These are phyloP conservation scores for Tauraco erythrolophus DNA, from an alignment of 2,113 vertebrate species.

Conservation along the genomic window DNA sequence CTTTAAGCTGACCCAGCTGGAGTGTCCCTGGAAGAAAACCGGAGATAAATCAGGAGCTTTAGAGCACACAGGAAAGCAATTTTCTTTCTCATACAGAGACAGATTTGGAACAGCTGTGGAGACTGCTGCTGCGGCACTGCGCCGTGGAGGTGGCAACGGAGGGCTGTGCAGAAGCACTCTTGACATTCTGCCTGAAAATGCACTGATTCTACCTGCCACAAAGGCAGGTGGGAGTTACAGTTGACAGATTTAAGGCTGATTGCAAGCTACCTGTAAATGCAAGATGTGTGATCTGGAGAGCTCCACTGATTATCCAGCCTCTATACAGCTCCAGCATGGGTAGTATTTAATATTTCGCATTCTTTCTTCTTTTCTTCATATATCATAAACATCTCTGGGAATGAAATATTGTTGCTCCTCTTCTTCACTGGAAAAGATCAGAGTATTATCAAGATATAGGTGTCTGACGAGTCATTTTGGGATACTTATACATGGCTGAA, in stretches of 20 bases:
- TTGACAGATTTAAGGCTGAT: neutral
- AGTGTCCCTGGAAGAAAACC: neutral
- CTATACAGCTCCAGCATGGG: neutral
- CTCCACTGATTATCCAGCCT: neutral
- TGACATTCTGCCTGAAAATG: neutral
- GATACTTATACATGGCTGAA: neutral
- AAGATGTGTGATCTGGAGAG: neutral
- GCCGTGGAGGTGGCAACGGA: neutral
- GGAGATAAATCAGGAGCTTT: neutral
- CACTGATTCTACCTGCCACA: neutral
- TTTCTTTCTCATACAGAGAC: neutral
- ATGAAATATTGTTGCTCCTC: neutral
- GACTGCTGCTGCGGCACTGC: neutral
- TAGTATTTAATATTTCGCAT: neutral
- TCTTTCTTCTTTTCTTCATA: neutral
- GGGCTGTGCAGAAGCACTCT: neutral
- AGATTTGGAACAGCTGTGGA: constrained; percentile 16
- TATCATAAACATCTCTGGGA: neutral
- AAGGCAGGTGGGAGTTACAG: neutral
- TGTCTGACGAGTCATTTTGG: neutral
- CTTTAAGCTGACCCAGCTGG: constrained; percentile 17
- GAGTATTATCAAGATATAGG: neutral
- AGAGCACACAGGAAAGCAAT: neutral
- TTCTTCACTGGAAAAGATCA: neutral
- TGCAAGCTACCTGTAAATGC: neutral